Percentiles rank a stretch among this genome's conserved stretches.
phyloP scores from a whole-genome alignment of 2,797 vertebrate genomes.

The Benthosema pterotum region DNA sequence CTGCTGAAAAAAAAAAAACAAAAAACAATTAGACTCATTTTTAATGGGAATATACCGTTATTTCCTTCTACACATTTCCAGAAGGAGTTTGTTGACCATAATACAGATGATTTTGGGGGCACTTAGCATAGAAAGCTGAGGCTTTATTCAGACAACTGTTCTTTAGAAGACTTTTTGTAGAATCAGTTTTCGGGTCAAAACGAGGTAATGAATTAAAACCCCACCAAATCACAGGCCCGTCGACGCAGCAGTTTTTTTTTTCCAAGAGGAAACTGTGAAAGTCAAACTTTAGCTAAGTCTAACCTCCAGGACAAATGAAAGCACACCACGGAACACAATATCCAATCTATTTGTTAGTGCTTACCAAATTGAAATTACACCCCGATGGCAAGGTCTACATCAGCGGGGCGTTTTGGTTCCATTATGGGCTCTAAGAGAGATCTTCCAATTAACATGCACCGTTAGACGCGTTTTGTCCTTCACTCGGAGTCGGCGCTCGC shows the following conservation, averaged over 20 bases:
- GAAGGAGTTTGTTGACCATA: too few species aligned
- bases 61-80: too few species aligned
- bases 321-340: constrained; percentile 13
- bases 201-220: too few species aligned
- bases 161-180: too few species aligned
- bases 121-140: too few species aligned
- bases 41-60: too few species aligned
- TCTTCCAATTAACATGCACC: constrained; percentile 16
- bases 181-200: too few species aligned
- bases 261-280: constrained; percentile 1
- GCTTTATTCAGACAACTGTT: too few species aligned
- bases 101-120: too few species aligned
- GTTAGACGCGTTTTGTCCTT: constrained; percentile 20
- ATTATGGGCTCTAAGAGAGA: constrained; percentile 50
- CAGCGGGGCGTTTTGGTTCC: constrained; percentile 33
- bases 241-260: constrained; percentile 27
- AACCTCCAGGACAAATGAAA: constrained; percentile 33
- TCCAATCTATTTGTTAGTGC: constrained; percentile 35
- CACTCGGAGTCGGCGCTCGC: constrained; percentile 9
- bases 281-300: constrained; percentile 1
- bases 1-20: too few species aligned
- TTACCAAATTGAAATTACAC: constrained; percentile 32
- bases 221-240: constrained; percentile 19
- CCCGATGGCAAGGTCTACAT: constrained; percentile 51
- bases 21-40: too few species aligned